A percentile compares a stretch with the other conserved stretches of the same genome.
Evolutionary conservation across 2,113 vertebrate genomes (phyloP).

Genomic region (Hucho hucho): DNA sequence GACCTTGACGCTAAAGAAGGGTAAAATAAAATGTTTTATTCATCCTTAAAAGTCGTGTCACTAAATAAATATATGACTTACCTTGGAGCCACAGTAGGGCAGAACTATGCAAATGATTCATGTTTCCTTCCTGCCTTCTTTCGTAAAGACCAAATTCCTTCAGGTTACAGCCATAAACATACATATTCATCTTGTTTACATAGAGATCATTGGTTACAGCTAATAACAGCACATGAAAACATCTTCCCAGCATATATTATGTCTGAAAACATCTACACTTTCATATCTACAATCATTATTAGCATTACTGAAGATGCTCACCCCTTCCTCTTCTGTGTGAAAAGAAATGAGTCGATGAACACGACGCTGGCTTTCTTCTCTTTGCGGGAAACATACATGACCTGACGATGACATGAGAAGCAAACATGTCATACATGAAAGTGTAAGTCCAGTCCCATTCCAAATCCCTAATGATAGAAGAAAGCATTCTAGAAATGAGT

Average conservation of each 20-base stretch:
- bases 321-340: background rate
- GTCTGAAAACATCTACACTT: background rate
- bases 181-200: too few relatives aligned
- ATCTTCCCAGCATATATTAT: too few relatives aligned
- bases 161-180: too few relatives aligned
- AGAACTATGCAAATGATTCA: too few relatives aligned
- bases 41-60: background rate
- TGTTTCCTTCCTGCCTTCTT: too few relatives aligned
- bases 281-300: background rate
- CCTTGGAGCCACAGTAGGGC: background rate
- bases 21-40: background rate
- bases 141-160: too few relatives aligned
- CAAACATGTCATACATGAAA: background rate
- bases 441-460: background rate
- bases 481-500: constrained; percentile 5
- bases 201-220: too few relatives aligned
- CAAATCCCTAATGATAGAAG: background rate
- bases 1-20: background rate
- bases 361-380: background rate
- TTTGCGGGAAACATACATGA: background rate
- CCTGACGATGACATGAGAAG: background rate
- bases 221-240: too few relatives aligned
- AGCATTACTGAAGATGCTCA: background rate
- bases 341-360: background rate
- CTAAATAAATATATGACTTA: background rate